Base-by-base conservation (phyloP, 2,113 vertebrate genomes). In the Petroica traversi region DNA sequence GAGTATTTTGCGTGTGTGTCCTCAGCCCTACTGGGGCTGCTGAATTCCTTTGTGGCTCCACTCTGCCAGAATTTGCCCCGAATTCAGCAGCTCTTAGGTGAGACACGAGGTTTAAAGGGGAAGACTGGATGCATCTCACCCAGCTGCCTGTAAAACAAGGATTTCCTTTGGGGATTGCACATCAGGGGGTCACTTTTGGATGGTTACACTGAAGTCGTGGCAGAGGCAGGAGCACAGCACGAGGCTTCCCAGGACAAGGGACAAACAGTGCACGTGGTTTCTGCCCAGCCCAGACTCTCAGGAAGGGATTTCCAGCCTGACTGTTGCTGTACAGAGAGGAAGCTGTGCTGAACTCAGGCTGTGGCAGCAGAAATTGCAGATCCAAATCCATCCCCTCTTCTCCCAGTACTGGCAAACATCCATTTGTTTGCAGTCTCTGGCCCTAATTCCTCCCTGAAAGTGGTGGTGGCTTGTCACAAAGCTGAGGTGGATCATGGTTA, bases 251-350 rank as follows among this genome's bases (percentile, higher is more conserved):
- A n/a, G n/a, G n/a, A n/a, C n/a, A n/a, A n/a, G n/a, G n/a, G n/a
- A n/a, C 23, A 17, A 45, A 29, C 31, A 34, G 4, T 2, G 9
- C 14, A 12, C 0, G 0, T 19, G 45, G 19, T 49, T 85, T 75
- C 31, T 83, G 54, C 40, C 19, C 13, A 36, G 41, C 16, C 49
- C n/a, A 55, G 14, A 8, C 51, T 28, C 55, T 31, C 19, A 34
- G 51, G 24, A 33, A 45, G 28, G 61, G 25, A 66, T 74, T 34
- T 38, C 28, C 58, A 67, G 29, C 9, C 49, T 14, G 49, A 31
- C 24, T 66, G 1, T 33, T 66, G 69, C 55, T 31, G 45, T 10
- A 28, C 33, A 33, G 46, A 28, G 23, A 55, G 5, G 20, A 48
- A 81, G 29, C 51, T 69, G 14, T 4, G 8, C 11, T 81, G 46